A percentile compares a stretch with the other conserved stretches of the same genome.
phyloP scores from a whole-genome alignment of 2,113 vertebrate genomes.

The Deroptyus accipitrinus region DNA sequence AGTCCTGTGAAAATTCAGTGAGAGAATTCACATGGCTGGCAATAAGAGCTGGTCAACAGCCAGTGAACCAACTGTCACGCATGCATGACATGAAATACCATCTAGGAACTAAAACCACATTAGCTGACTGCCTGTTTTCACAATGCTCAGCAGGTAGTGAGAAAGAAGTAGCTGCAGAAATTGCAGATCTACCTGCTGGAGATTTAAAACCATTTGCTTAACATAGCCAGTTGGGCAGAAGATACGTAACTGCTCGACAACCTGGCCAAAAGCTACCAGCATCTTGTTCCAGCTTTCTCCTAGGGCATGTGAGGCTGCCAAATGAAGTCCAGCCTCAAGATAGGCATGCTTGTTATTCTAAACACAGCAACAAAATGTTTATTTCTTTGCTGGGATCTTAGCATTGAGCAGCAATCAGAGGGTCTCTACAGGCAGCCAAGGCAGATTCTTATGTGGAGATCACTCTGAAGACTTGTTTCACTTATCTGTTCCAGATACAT shows the following conservation, averaged over 20 bases:
- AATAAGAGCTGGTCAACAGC: neutral
- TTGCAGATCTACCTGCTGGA: neutral
- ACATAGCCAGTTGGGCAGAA: neutral
- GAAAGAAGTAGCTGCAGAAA: neutral
- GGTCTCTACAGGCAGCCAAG: neutral
- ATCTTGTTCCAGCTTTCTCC: neutral
- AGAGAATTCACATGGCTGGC: neutral
- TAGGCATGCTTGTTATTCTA: neutral
- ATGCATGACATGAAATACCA: neutral
- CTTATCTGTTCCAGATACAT: neutral
- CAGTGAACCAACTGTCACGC: neutral
- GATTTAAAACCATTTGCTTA: neutral
- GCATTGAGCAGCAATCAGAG: neutral
- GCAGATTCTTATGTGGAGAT: rapidly evolving
- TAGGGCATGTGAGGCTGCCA: rapidly evolving
- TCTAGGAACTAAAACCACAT: neutral
- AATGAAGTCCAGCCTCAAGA: neutral
- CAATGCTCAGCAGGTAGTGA: neutral
- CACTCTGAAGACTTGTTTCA: neutral
- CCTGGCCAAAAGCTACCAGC: neutral
- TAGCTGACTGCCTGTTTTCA: neutral
- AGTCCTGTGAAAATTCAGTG: neutral
- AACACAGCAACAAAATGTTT: neutral
- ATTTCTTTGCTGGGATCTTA: neutral
- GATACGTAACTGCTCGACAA: neutral